Evolutionary conservation across 1,140 invertebrate species (phyloP).

Genomic region (Oryctes rhinoceros): DNA sequence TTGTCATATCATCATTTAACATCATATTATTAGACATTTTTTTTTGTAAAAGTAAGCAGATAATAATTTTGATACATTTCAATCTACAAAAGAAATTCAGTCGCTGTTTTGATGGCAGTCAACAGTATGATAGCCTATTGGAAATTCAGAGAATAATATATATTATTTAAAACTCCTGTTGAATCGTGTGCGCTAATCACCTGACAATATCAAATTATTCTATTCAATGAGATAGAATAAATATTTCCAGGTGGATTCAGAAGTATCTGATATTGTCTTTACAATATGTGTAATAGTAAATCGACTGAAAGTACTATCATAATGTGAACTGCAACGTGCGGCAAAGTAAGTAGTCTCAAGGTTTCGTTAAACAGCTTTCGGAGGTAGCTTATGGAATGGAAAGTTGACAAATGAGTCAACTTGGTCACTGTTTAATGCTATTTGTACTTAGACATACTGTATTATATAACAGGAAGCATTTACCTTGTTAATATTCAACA

Average conservation of each 20-base stretch:
- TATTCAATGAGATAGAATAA: too few species aligned
- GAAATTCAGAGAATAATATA: not conserved
- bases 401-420: slow-evolving; percentile 50
- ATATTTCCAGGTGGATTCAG: too few species aligned
- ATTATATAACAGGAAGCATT: slow-evolving; percentile 57
- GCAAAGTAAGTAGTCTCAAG: slow-evolving; percentile 17
- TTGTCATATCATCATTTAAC: slow-evolving; percentile 17
- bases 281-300: too few species aligned
- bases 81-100: slow-evolving; percentile 4
- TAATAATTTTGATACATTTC: slow-evolving; percentile 6
- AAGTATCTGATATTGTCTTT: too few species aligned
- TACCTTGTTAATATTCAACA: slow-evolving; percentile 49
- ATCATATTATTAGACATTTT: not conserved
- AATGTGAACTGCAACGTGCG: not conserved
- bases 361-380: slow-evolving; percentile 35
- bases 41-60: slow-evolving; percentile 35
- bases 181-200: too few species aligned
- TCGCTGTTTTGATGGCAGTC: not conserved
- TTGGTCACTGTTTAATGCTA: slow-evolving; percentile 52
- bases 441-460: slow-evolving; percentile 58
- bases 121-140: slow-evolving; percentile 14
- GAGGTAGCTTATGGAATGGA: slow-evolving; percentile 56
- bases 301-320: not conserved
- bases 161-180: too few species aligned
- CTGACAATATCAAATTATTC: too few species aligned